Percentiles rank a stretch among this genome's conserved stretches.
Evolutionary conservation across 2,113 vertebrate species (phyloP).

Genomic region (Chionodraco myersi): DNA sequence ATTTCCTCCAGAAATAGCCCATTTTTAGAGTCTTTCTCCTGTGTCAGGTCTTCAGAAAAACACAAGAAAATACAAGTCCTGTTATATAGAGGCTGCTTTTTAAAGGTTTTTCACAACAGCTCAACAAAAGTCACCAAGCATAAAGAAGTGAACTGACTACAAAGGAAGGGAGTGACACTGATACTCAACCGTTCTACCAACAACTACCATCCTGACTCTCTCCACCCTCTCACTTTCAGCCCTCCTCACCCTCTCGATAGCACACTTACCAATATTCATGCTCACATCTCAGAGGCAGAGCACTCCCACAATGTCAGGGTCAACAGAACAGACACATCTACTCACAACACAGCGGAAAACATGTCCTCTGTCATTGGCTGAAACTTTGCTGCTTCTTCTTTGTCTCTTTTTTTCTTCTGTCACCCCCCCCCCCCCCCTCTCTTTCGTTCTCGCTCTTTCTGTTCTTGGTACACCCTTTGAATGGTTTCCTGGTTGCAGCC

Average conservation of each 20-base stretch:
- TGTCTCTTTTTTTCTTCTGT: constrained; percentile 46
- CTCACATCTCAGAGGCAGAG: constrained; percentile 28
- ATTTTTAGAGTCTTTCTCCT: background rate
- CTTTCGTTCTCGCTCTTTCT: constrained; percentile 10
- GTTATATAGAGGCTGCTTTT: background rate
- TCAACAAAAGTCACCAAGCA: background rate
- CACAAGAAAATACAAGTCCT: background rate
- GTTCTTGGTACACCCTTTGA: constrained; percentile 57
- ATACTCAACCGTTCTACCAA: constrained; percentile 12
- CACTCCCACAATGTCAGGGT: constrained; percentile 23
- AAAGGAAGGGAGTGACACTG: constrained; percentile 13
- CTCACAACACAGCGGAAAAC: constrained; percentile 50
- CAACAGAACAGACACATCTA: constrained; percentile 23
- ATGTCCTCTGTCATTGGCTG: constrained; percentile 25
- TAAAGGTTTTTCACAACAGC: background rate
- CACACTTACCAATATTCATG: constrained; percentile 38
- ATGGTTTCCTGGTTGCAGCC: constrained; percentile 80
- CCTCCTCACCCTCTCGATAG: background rate
- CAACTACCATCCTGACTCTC: background rate
- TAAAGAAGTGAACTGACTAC: background rate
- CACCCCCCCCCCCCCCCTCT: constrained; percentile 1
- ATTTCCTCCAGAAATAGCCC: background rate
- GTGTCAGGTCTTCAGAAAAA: constrained; percentile 28
- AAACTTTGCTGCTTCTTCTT: constrained; percentile 25
- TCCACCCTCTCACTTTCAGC: background rate